Percentiles rank a stretch among this genome's conserved stretches.
Evolutionary conservation across 2,888 invertebrate genomes (phyloP).

Genomic region (Emmelina monodactyla): DNA sequence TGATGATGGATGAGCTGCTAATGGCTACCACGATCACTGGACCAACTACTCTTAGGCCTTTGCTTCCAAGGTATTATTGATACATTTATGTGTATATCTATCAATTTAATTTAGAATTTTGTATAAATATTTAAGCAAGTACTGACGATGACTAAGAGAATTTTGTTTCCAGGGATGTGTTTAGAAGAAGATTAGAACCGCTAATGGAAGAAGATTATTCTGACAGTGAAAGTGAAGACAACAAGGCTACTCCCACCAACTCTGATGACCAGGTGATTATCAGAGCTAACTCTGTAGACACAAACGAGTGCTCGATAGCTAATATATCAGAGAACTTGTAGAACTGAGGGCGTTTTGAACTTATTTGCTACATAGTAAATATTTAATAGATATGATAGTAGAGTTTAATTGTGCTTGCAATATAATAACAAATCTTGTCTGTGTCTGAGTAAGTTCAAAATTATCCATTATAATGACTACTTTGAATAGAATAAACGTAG

Average conservation of each 20-base stretch:
- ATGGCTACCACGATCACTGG: constrained; percentile 82
- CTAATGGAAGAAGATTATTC: constrained; percentile 84
- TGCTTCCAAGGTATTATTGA: constrained; percentile 71
- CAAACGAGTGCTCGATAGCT: too few species aligned
- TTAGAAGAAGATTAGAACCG: constrained; percentile 80
- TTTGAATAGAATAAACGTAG: too few species aligned
- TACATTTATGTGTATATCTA: constrained; percentile 3
- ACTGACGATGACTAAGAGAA: too few species aligned
- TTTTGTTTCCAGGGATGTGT: constrained; percentile 48
- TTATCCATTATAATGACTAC: too few species aligned
- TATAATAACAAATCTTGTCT: too few species aligned
- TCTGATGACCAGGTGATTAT: constrained; percentile 64
- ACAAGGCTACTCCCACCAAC: constrained; percentile 55
- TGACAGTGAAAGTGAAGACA: constrained; percentile 64
- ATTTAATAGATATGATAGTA: too few species aligned
- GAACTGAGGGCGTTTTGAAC: too few species aligned
- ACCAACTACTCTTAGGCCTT: constrained; percentile 72
- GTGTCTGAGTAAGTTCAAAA: too few species aligned
- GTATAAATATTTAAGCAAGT: too few species aligned
- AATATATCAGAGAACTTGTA: too few species aligned
- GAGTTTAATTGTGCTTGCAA: too few species aligned
- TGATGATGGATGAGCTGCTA: constrained; percentile 82
- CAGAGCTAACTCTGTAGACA: constrained; percentile 14
- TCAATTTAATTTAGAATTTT: not conserved
- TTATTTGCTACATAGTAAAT: too few species aligned